Percentiles rank a stretch among this genome's conserved stretches.
These are phyloP conservation scores for Drosophila littoralis DNA, from an alignment of 1,140 invertebrate species.

Conservation along the genomic window DNA sequence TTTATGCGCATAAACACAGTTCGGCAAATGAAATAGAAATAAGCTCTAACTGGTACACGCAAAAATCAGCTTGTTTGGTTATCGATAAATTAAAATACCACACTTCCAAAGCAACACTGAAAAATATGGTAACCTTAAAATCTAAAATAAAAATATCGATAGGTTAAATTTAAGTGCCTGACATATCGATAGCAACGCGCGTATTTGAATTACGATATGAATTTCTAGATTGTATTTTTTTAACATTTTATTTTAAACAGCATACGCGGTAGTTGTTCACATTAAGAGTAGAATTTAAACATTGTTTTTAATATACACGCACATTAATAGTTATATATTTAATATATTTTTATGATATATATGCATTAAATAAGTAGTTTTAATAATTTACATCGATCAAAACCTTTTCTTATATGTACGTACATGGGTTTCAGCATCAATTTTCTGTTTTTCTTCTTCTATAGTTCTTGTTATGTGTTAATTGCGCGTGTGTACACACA, in stretches of 20 bases:
- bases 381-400: slow-evolving; percentile 79
- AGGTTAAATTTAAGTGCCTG: neutral
- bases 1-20: neutral
- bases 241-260: slow-evolving; percentile 80
- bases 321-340: slow-evolving; percentile 52
- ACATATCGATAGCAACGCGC: neutral
- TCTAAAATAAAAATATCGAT: slow-evolving; percentile 4
- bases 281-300: slow-evolving; percentile 78
- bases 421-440: slow-evolving; percentile 45
- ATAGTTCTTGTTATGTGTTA: slow-evolving; percentile 43
- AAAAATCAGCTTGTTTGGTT: slow-evolving; percentile 9
- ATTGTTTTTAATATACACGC: slow-evolving; percentile 68
- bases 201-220: neutral
- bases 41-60: slow-evolving; percentile 29
- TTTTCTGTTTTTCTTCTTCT: slow-evolving; percentile 39
- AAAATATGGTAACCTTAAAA: slow-evolving; percentile 10
- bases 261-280: slow-evolving; percentile 74
- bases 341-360: slow-evolving; percentile 64
- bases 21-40: slow-evolving; percentile 12
- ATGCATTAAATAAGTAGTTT: slow-evolving; percentile 76
- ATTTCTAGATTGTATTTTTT: slow-evolving; percentile 26
- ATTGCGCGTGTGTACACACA: slow-evolving; percentile 10
- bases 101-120: neutral
- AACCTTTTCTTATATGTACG: slow-evolving; percentile 49
- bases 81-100: slow-evolving; percentile 6